Evolutionary conservation across 2,888 invertebrate species (phyloP), one percentile per base, ranked within the genome.

Genomic region (Hemaris fuciformis): DNA sequence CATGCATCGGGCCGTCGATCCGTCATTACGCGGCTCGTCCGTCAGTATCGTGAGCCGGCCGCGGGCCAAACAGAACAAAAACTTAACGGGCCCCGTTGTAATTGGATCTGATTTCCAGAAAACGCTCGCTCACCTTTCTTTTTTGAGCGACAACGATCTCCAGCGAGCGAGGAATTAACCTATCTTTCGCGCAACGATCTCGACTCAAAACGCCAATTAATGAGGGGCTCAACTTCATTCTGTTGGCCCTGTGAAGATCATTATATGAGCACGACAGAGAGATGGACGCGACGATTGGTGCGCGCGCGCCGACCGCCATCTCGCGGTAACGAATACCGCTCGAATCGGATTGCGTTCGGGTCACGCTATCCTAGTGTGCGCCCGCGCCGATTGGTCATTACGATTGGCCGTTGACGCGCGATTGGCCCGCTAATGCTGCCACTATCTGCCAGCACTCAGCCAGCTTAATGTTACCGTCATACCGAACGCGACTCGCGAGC

Each of bases 91-190:
- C 84, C 84, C 80, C 84, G 88, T 83, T 91, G 92, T 92, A 91
- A 91, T 91, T 92, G 91, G 91, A 91, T 92, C 91, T 89, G 92
- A 92, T 92, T 92, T 91, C 92, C 91, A 91, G 92, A 91, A 92
- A 91, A 86, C 85, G 87, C 80, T 84, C 89, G 87, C 87, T 89
- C 87, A 84, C 90, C 89, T 89, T 91, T 89, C 88, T 66, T 92
- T 91, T 92, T 91, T 83, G 88, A 88, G 85, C 85, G 91, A 91
- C 91, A 91, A 92, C 79, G 91, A 92, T 91, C 92, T 91, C 84
- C 76, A 79, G 80, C 84, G 81, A 87, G 88, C 89, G 84, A 91
- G 89, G 91, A 92, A 92, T 92, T 92, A 92, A 92, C 91, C 91
- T 92, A 92, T 91, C 92, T 91, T 91, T 88, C 85, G 89, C 86